These are phyloP conservation scores for Leptosomus discolor DNA, from an alignment of 2,113 vertebrate genomes.

Conservation along the genomic window DNA sequence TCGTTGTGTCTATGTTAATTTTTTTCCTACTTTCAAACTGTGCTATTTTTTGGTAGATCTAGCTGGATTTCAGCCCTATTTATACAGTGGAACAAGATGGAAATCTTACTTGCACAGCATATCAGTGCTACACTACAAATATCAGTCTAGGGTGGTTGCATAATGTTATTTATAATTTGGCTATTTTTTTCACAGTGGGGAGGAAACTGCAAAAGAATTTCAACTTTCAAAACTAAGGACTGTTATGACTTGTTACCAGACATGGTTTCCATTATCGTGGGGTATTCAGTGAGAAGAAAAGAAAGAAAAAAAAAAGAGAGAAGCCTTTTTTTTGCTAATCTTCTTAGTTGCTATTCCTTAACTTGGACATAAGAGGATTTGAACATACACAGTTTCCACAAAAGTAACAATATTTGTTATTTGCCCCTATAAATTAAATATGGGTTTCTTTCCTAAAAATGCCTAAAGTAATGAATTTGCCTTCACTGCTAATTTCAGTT, in stretches of 20 bases:
- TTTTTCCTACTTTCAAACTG: not conserved
- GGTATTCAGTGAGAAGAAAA: not conserved
- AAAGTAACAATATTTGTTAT: not conserved
- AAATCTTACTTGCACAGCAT: not conserved
- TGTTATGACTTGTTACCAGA: not conserved
- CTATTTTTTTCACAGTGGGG: not conserved
- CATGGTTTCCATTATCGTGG: not conserved
- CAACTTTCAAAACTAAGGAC: not conserved
- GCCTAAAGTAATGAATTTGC: not conserved
- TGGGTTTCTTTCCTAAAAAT: not conserved
- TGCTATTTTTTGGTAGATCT: not conserved
- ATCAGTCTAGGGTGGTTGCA: fast-evolving
- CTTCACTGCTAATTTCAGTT: not conserved
- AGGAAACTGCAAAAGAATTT: not conserved
- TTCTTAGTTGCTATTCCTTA: not conserved
- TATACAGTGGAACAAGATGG: not conserved
- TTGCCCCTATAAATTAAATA: not conserved
- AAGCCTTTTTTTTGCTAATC: not conserved
- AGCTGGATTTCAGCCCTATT: not conserved
- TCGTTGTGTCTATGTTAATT: too few species aligned
- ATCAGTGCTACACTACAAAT: not conserved
- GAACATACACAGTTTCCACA: not conserved
- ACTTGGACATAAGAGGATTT: not conserved
- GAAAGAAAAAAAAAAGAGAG: fast-evolving
- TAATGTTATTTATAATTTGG: not conserved